Evolutionary conservation across 2,888 invertebrate genomes (phyloP), one percentile per base, ranked within the genome.

Genomic region (Limnephilus auricula): DNA sequence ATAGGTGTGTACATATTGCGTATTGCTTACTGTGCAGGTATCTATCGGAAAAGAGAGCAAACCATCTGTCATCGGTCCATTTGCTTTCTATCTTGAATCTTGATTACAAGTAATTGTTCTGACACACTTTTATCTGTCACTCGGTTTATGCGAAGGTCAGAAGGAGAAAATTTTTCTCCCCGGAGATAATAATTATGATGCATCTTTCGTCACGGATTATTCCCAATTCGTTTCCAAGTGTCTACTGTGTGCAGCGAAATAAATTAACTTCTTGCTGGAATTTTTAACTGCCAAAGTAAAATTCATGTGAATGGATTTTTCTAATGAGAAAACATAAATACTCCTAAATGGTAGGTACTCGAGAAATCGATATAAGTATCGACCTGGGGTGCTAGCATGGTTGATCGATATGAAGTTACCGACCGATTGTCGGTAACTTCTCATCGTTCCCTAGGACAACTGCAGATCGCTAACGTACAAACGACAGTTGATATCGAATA

Each of bases 41-140:
- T 25, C 34, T 32, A 25, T 82, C n/a, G 25, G 25, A 82, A 82
- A 82, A 32, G 82, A 34, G 82, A 82, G 32, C 25, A 32, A 25
- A 82, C 32, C 34, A 82, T 34, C 31, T 82, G 82, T 82, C 34
- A 82, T 34, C 31, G 34, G 82, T 82, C 34, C 32, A 34, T 37
- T 82, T 82, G 32, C 82, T 82, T 32, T 82, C 82, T 82, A 32
- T 82, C 82, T 82, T 37, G 32, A 82, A 80, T 80, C 80, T 31
- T 30, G 32, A 31, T 30, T 80, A 32, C 10, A 82, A 82, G 18
- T 25, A 34, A 82, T 82, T 82, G 34, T 82, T 82, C 32, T 82
- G 82, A 82, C 82, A 82, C n/a, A 82, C 82, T 32, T 82, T 82
- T 25, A 82, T 82, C 34, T 34, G 82, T 82, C 82, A 82, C 82